These are phyloP conservation scores for Collichthys lucidus DNA, from an alignment of 2,113 vertebrate genomes.

Conservation along the genomic window DNA sequence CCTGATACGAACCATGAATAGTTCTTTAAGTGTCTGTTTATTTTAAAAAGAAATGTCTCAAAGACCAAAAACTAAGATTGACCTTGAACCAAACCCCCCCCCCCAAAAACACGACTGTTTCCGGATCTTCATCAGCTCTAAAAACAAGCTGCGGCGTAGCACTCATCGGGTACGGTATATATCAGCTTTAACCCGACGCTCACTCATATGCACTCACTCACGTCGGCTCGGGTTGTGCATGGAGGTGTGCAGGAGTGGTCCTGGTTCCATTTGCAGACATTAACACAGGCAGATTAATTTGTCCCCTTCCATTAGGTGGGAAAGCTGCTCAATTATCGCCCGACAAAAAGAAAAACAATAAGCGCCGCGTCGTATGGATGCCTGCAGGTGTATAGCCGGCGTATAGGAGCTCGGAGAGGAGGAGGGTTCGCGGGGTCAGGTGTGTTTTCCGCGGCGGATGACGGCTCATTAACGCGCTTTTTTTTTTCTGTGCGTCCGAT, in stretches of 20 bases:
- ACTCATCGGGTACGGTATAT: neutral
- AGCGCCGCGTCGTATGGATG: slow-evolving; percentile 35
- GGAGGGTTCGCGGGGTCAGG: slow-evolving; percentile 42
- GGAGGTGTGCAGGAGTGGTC: slow-evolving; percentile 66
- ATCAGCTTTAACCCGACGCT: neutral
- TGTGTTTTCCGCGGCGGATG: slow-evolving; percentile 40
- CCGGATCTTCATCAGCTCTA: neutral
- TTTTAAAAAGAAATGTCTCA: no score
- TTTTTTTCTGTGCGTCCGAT: slow-evolving; percentile 12
- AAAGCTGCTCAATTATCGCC: slow-evolving; percentile 81
- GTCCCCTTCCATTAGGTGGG: slow-evolving; percentile 83
- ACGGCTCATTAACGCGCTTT: slow-evolving; percentile 64
- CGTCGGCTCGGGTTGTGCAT: slow-evolving; percentile 30
- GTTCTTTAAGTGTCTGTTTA: no score
- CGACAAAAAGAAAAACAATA: slow-evolving; percentile 70
- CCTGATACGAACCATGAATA: no score
- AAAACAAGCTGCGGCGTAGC: slow-evolving; percentile 3
- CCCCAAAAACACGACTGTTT: no score
- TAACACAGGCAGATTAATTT: slow-evolving; percentile 84
- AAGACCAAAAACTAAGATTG: no score
- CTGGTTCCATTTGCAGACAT: slow-evolving; percentile 83
- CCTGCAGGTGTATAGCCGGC: slow-evolving; percentile 7
- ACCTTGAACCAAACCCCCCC: no score
- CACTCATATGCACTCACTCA: neutral
- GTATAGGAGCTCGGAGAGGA: neutral